Percentiles rank a stretch among this genome's conserved stretches.
phyloP scores from a whole-genome alignment of 2,113 vertebrate species.

The Rhea pennata region DNA sequence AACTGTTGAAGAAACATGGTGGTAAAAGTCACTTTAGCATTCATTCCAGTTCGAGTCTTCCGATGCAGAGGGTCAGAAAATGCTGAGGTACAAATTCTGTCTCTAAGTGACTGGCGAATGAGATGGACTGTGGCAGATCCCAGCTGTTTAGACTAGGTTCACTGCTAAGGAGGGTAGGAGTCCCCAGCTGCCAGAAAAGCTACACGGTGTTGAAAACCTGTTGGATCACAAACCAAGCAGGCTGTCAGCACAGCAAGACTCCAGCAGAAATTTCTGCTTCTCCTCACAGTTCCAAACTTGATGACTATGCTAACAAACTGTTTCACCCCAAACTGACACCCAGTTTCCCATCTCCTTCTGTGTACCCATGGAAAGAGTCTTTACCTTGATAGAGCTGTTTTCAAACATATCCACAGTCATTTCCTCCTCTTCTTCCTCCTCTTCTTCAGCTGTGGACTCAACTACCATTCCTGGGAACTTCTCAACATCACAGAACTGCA shows the following conservation, averaged over 20 bases:
- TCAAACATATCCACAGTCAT: slow-evolving; percentile 92
- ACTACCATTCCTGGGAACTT: slow-evolving; percentile 81
- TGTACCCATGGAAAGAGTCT: fast-evolving
- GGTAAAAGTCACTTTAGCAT: neutral
- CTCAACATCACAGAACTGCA: slow-evolving; percentile 87
- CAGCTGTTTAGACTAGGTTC: neutral
- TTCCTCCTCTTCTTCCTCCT: slow-evolving; percentile 91
- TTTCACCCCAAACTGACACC: neutral
- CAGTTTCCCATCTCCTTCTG: neutral
- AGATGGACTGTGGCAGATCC: neutral
- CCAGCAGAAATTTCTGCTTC: too few relatives aligned
- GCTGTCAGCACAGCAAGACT: neutral
- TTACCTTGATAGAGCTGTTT: slow-evolving; percentile 88
- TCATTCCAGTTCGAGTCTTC: neutral
- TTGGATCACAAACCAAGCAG: too few relatives aligned
- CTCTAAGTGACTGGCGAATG: neutral
- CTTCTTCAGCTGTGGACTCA: slow-evolving; percentile 76
- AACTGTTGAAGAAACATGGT: slow-evolving; percentile 76
- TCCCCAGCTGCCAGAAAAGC: neutral
- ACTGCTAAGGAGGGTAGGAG: too few relatives aligned
- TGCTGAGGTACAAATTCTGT: fast-evolving
- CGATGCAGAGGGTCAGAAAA: fast-evolving
- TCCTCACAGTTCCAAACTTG: neutral
- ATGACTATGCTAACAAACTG: neutral
- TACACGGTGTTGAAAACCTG: neutral